Base-by-base conservation (phyloP, 2,113 vertebrate species). In the Ancistrus triradiatus region DNA sequence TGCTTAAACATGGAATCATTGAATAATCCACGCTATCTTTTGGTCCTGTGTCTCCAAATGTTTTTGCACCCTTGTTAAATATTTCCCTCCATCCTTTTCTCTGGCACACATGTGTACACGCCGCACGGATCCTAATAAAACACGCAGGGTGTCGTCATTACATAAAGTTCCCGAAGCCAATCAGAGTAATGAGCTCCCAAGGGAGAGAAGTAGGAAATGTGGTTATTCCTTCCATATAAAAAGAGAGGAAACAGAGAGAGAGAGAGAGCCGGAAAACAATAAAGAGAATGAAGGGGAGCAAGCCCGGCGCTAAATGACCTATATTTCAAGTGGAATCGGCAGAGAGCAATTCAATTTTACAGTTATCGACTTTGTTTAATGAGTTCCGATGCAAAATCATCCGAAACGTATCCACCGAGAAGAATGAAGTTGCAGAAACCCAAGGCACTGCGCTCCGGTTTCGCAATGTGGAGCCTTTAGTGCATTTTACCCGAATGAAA, bases 151-250 rank as follows among this genome's bases (percentile, higher is more conserved):
- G 35, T 35, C 46, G 50, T 50, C 53, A 50, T 49, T 49, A 66
- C 31, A 31, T 27, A 21, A 50, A 43, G 44, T 21, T 50, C 53
- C 17, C n/a, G 19, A 11, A 59, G 17, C 24, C 64, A 50, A 58
- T 50, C 33, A 42, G 53, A 33, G 55, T 66, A 66, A 59, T 50
- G 46, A 49, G 31, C 6, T 42, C 64, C 40, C 17, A n/a, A 1
- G 61, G 48, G 61, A 63, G n/a, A 17, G 48, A n/a, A 42, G 38
- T 35, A 47, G n/a, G 40, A 59, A 47, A 63, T 33, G n/a, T n/a
- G 8, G 19, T 53, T 53, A 35, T 14, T 43, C 55, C 43, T 11
- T 13, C 21, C 33, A 44, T 46, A 44, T 53, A 15, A 42, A 65
- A 7, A 3, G 7, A 7, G 18, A 52, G 10, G 22, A 11, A 52